Percentiles rank a stretch among this genome's conserved stretches.
Evolutionary conservation across 2,888 invertebrate species (phyloP).

Genomic region (Kuschelorhynchus macadamiae): DNA sequence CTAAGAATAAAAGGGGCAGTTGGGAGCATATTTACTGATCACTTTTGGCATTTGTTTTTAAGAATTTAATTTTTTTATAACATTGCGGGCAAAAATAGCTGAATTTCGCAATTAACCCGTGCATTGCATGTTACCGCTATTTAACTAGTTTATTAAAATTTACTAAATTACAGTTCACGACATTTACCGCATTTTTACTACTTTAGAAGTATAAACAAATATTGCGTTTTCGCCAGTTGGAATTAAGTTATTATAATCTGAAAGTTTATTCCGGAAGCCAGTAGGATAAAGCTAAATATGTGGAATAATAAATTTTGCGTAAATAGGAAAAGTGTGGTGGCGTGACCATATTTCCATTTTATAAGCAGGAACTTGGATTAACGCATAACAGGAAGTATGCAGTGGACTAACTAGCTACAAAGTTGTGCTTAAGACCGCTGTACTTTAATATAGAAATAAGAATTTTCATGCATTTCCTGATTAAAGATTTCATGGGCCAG

Average conservation of each 20-base stretch:
- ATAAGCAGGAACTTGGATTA: conserved; percentile 16
- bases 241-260: conserved; percentile 40
- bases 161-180: conserved; percentile 25
- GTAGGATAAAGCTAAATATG: conserved; percentile 38
- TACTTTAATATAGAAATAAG: too few relatives aligned
- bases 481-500: too few relatives aligned
- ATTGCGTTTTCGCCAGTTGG: conserved; percentile 15
- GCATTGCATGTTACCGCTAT: conserved; percentile 26
- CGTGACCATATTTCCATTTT: conserved; percentile 35
- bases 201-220: conserved; percentile 19
- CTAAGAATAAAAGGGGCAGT: too few relatives aligned
- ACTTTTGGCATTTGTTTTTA: too few relatives aligned
- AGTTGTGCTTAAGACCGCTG: too few relatives aligned
- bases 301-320: conserved; percentile 44
- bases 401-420: too few relatives aligned
- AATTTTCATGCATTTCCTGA: too few relatives aligned
- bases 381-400: not conserved
- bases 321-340: conserved; percentile 29
- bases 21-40: too few relatives aligned
- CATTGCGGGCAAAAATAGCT: too few relatives aligned
- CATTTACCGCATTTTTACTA: conserved; percentile 23
- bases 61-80: too few relatives aligned
- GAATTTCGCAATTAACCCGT: too few relatives aligned
- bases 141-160: conserved; percentile 21
- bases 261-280: conserved; percentile 29